Evolutionary conservation across 2,797 vertebrate species (phyloP).

Genomic region (Graptemys geographica): DNA sequence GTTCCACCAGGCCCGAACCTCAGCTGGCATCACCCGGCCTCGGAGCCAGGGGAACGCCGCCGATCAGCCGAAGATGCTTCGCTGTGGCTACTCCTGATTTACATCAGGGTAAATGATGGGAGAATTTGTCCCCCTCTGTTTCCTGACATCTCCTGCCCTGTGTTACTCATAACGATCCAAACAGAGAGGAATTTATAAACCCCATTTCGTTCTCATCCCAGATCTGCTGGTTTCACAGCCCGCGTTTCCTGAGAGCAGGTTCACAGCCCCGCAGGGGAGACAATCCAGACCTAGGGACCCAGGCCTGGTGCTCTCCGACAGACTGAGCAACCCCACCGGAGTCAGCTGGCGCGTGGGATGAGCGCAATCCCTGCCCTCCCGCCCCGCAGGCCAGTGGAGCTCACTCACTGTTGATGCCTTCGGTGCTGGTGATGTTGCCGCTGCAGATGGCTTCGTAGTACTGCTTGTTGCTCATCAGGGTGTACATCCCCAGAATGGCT

Average conservation of each 20-base stretch:
- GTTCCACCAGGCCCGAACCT: not conserved
- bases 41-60: not conserved
- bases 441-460: conserved; percentile 96
- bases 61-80: not conserved
- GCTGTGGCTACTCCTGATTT: not conserved
- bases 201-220: not conserved
- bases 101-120: not conserved
- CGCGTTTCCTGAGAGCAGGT: not conserved
- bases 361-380: not conserved
- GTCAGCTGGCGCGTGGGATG: not conserved
- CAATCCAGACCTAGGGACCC: not conserved
- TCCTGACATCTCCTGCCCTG: not conserved
- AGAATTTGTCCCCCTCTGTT: not conserved
- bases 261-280: not conserved
- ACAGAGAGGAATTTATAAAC: not conserved
- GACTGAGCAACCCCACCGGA: not conserved
- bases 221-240: not conserved
- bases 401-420: conserved; percentile 97
- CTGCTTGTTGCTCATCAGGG: conserved; percentile 98
- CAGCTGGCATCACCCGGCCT: not conserved
- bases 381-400: accelerated
- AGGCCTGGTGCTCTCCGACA: not conserved
- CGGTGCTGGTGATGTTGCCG: conserved; percentile 92
- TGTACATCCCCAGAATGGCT: conserved; percentile 99
- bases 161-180: not conserved